phyloP scores from a whole-genome alignment of 2,888 invertebrate genomes.

The Heliconius cydno region DNA sequence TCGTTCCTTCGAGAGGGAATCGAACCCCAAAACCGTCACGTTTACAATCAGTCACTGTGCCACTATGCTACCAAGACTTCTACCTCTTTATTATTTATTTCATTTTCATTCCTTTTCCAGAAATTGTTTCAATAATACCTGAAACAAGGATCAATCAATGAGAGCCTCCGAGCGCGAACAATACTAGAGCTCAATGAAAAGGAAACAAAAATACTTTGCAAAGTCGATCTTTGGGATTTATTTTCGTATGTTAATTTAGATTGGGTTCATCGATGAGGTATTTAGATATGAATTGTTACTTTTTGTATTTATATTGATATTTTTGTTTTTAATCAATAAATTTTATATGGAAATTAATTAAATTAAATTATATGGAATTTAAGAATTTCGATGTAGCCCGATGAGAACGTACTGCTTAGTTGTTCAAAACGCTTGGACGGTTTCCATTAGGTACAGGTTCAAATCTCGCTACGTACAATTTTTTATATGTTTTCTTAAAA shows the following conservation, averaged over 20 bases:
- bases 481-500: no score
- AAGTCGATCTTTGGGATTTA: constrained; percentile 22
- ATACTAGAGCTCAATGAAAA: constrained; percentile 37
- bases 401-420: no score
- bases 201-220: constrained; percentile 33
- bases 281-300: not conserved
- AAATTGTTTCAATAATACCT: constrained; percentile 18
- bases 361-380: no score
- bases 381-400: no score
- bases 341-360: no score
- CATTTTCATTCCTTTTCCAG: not conserved
- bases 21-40: not conserved
- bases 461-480: no score
- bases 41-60: not conserved
- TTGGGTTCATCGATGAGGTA: not conserved
- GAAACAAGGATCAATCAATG: constrained; percentile 32
- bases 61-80: not conserved
- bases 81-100: not conserved
- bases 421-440: no score
- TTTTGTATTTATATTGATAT: no score
- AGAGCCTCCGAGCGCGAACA: constrained; percentile 31
- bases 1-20: not conserved
- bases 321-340: not conserved
- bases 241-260: constrained; percentile 17
- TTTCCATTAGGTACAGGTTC: no score